Evolutionary conservation across 2,888 invertebrate genomes (phyloP), one percentile per base, ranked within the genome.

Genomic region (Physocephala rufipes): DNA sequence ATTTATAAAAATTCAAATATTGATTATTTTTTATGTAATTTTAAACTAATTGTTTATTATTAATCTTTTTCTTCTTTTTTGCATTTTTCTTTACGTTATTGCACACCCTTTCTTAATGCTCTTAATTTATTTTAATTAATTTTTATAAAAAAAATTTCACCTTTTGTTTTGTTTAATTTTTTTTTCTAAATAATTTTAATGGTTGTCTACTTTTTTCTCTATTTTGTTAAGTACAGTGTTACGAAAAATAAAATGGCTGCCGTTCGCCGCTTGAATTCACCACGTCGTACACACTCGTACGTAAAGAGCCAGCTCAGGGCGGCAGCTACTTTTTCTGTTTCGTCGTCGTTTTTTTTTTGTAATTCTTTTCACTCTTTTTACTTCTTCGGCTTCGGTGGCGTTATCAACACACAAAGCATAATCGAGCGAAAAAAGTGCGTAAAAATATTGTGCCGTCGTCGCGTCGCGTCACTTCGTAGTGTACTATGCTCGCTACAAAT

Each of bases 351-450:
- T 30, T 43, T 2, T 62, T 30, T 24, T 47, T 43, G 7, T 26
- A 28, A 13, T 65, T 28, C 26, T 43, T 26, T 45, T 26, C n/a
- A 15, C 28, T 61, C 24, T 55, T 55, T 55, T n/a, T n/a, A n/a
- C n/a, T n/a, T 2, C 55, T 55, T 55, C 28, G 55, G 26, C 28
- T 36, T 61, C 61, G 26, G n/a, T n/a, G n/a, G 2, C 21, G 62
- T 12, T 65, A 49, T 66, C 30, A 53, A 64, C 28, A 64, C 21
- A 66, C 30, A 13, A 21, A 1, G 47, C 67, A 59, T 59, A 59
- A 59, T 65, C 65, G 65, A 45, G 64, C 58, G 70, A 65, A 70
- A n/a, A n/a, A 65, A 63, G 65, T 70, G 70, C 70, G 70, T 70
- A 58, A 70, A 70, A 69, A 67, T 45, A 59, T 24, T 21, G 45